Percentiles rank a stretch among this genome's conserved stretches.
Evolutionary conservation across 2,888 invertebrate genomes (phyloP).

Genomic region (Taphrorychus bicolor): DNA sequence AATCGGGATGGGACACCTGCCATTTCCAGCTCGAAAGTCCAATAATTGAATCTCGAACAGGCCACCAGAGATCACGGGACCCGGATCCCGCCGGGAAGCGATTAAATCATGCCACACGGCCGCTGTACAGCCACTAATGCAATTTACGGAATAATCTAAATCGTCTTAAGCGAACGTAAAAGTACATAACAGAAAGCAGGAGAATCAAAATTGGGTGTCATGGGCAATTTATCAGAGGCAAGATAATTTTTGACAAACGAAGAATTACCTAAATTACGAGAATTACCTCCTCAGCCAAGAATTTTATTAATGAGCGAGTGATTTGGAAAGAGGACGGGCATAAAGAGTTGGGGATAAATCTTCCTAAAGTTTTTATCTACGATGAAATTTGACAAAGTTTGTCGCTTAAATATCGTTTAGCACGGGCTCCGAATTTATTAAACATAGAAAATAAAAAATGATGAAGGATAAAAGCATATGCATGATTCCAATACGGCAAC

Average conservation of each 20-base stretch:
- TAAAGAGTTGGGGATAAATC: conserved; percentile 13
- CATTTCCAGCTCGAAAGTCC: conserved; percentile 29
- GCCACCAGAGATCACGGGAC: conserved; percentile 56
- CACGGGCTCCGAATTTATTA: background rate
- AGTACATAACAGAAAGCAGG: too few species aligned
- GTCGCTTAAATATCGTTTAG: background rate
- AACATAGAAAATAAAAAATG: too few species aligned
- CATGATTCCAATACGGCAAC: too few species aligned
- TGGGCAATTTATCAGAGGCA: conserved; percentile 19
- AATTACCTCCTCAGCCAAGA: conserved; percentile 4
- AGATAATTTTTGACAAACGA: conserved; percentile 28
- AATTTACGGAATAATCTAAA: background rate
- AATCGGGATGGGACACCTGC: conserved; percentile 34
- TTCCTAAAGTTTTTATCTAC: conserved; percentile 9
- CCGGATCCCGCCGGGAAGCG: conserved; percentile 52
- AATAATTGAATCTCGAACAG: conserved; percentile 40
- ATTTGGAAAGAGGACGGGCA: background rate
- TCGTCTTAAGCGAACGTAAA: too few species aligned
- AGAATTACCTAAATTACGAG: conserved; percentile 26
- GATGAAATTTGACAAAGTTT: conserved; percentile 10
- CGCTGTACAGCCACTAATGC: conserved; percentile 25
- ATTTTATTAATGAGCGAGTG: conserved; percentile 17
- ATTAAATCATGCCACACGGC: conserved; percentile 45
- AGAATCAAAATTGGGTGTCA: background rate
- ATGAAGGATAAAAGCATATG: too few species aligned